A percentile compares a stretch with the other conserved stretches of the same genome.
Conservation (phyloP, 2,113 vertebrate species). For the Neolamprologus variostigma region DNA sequence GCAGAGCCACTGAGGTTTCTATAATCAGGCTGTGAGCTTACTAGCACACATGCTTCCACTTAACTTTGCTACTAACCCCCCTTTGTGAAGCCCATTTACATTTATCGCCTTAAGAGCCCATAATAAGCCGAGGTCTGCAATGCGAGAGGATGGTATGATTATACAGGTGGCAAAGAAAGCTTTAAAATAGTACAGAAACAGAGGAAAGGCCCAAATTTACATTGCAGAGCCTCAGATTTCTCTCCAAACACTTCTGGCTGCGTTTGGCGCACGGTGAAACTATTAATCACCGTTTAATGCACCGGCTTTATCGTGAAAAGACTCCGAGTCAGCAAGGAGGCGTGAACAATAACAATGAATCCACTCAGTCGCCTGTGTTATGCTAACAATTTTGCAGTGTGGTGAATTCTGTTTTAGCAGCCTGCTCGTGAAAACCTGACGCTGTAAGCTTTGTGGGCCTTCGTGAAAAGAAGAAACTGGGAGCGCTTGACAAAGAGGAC, state of each 20-base stretch:
- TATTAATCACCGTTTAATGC: not conserved
- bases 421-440: constrained; percentile 7
- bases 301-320: not conserved
- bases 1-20: constrained; percentile 33
- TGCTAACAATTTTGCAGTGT: not conserved
- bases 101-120: constrained; percentile 26
- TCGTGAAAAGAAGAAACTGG: not conserved
- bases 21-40: constrained; percentile 10
- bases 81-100: constrained; percentile 4
- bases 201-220: not conserved
- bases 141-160: constrained; percentile 11
- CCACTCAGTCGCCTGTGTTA: not conserved
- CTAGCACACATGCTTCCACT: constrained; percentile 65
- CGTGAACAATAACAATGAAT: constrained; percentile 21
- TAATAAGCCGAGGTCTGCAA: not conserved
- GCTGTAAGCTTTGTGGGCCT: not conserved
- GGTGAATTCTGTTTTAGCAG: not conserved
- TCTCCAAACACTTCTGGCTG: not conserved
- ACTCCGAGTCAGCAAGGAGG: constrained; percentile 19
- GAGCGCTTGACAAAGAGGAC: constrained; percentile 3
- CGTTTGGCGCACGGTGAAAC: not conserved
- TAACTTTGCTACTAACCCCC: constrained; percentile 28
- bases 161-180: constrained; percentile 25
- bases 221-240: not conserved
- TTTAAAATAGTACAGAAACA: not conserved